These are phyloP conservation scores for Temnothorax longispinosus DNA, from an alignment of 1,140 invertebrate species.

Conservation along the genomic window DNA sequence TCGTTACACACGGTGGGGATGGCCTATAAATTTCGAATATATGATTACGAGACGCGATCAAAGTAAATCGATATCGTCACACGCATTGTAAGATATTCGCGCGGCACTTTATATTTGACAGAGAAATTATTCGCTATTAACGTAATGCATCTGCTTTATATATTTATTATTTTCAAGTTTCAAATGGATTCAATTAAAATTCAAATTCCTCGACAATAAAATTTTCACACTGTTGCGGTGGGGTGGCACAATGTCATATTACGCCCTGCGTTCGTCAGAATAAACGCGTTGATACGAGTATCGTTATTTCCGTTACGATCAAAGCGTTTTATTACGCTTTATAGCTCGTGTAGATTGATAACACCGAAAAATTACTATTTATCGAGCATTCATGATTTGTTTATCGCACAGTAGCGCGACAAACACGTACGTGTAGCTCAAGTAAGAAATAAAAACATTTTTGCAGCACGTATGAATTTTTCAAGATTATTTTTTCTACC, in stretches of 20 bases:
- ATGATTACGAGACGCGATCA: neutral
- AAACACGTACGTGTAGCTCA: neutral
- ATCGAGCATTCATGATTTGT: neutral
- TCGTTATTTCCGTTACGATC: slow-evolving; percentile 27
- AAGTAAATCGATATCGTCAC: neutral
- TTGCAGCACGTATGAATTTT: neutral
- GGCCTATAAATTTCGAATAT: slow-evolving; percentile 3
- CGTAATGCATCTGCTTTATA: neutral
- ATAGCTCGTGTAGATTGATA: neutral
- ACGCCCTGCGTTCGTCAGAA: neutral
- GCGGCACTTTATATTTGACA: slow-evolving; percentile 1
- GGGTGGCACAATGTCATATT: slow-evolving; percentile 1
- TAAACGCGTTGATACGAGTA: neutral
- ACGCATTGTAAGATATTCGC: neutral
- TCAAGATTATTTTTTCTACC: neutral
- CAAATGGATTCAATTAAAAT: neutral
- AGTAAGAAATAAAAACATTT: neutral
- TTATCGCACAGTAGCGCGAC: neutral
- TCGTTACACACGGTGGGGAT: neutral
- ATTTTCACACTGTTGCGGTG: neutral
- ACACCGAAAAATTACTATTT: slow-evolving; percentile 4
- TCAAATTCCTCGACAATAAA: slow-evolving; percentile 11
- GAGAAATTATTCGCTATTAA: neutral
- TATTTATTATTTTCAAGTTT: neutral
- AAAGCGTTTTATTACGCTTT: slow-evolving; percentile 14